Percentiles rank a stretch among this genome's conserved stretches.
These are phyloP conservation scores for Poecilia wingei DNA, from an alignment of 2,797 vertebrate species.

Conservation along the genomic window DNA sequence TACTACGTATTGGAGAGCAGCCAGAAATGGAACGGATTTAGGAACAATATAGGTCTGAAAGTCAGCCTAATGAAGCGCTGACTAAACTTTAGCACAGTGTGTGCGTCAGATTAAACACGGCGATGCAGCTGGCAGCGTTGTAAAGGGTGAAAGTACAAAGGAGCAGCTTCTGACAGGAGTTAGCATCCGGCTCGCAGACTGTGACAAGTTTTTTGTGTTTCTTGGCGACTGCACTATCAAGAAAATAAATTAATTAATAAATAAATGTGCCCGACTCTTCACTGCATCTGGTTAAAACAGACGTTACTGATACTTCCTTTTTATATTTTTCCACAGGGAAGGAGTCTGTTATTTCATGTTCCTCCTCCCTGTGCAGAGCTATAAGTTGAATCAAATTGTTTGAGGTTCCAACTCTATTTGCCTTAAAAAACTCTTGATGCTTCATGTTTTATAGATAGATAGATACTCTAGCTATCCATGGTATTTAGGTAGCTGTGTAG, in stretches of 20 bases:
- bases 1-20: slow-evolving; percentile 48
- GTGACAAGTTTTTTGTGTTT: slow-evolving; percentile 4
- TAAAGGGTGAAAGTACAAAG: slow-evolving; percentile 1
- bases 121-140: neutral
- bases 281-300: neutral
- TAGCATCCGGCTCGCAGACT: neutral
- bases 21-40: slow-evolving; percentile 27
- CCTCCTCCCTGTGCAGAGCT: neutral
- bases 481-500: no score
- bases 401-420: neutral
- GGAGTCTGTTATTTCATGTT: neutral
- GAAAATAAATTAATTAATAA: neutral
- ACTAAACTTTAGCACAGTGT: slow-evolving; percentile 16
- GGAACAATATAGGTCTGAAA: slow-evolving; percentile 6
- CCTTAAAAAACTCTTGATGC: neutral
- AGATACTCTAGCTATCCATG: no score
- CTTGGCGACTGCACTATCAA: neutral
- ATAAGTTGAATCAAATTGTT: neutral
- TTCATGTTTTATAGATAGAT: neutral
- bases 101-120: slow-evolving; percentile 6
- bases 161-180: slow-evolving; percentile 1
- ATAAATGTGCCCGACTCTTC: neutral
- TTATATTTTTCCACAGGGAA: neutral
- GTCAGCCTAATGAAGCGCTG: slow-evolving; percentile 5
- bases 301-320: slow-evolving; percentile 6